These are phyloP conservation scores for Cyanoramphus novaezelandiae DNA, from an alignment of 2,113 vertebrate species.

Conservation along the genomic window DNA sequence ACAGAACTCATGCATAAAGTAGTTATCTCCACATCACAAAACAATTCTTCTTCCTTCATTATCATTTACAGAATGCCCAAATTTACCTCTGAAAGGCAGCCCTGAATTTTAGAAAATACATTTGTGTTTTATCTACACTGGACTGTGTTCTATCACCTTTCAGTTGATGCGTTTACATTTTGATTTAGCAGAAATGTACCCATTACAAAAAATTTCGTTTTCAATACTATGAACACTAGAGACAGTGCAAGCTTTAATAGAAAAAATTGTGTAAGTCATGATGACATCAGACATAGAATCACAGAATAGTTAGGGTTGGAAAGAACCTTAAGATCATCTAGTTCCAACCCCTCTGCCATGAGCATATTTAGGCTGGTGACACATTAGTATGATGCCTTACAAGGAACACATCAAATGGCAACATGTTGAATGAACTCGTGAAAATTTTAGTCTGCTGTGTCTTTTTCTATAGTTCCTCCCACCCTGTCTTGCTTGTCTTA, in stretches of 20 bases:
- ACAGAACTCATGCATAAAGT: neutral
- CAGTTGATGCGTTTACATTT: neutral
- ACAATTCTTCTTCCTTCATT: neutral
- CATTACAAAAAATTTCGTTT: neutral
- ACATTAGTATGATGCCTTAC: neutral
- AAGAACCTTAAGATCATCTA: neutral
- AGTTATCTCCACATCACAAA: neutral
- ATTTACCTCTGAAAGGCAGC: neutral
- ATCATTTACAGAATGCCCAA: neutral
- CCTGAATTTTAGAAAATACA: neutral
- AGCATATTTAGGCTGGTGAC: neutral
- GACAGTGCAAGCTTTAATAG: neutral
- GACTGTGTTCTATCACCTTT: neutral
- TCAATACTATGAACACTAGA: neutral
- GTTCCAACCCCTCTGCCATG: neutral
- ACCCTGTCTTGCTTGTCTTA: neutral
- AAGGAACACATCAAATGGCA: neutral
- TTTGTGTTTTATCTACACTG: neutral
- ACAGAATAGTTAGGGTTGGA: neutral
- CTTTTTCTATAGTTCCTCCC: neutral
- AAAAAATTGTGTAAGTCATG: neutral
- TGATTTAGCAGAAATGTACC: neutral
- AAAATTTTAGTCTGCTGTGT: neutral
- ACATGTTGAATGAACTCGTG: neutral
- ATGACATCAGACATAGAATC: neutral